Percentiles rank a stretch among this genome's conserved stretches.
These are phyloP conservation scores for Stomatorhinus ivindoensis DNA, from an alignment of 2,113 vertebrate species.

Conservation along the genomic window DNA sequence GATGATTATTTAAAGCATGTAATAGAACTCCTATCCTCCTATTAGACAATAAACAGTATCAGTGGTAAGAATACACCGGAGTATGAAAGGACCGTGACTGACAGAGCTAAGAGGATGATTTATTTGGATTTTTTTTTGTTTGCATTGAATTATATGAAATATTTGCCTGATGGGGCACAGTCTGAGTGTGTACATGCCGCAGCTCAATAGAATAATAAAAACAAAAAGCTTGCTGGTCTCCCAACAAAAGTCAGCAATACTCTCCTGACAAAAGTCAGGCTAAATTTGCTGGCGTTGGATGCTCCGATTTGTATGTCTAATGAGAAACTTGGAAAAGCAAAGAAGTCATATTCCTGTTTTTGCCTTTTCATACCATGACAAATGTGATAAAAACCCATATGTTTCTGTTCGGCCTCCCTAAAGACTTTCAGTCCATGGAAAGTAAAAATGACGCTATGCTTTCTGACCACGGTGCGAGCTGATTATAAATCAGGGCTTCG, in stretches of 20 bases:
- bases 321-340: not conserved
- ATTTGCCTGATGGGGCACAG: not conserved
- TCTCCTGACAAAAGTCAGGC: not conserved
- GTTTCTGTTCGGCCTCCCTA: not conserved
- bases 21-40: not conserved
- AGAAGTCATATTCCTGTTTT: not conserved
- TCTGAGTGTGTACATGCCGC: not conserved
- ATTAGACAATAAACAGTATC: not conserved
- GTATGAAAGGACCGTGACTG: not conserved
- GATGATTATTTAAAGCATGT: not conserved
- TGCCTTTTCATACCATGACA: not conserved
- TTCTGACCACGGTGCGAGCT: not conserved
- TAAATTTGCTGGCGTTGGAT: not conserved
- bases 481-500: not conserved
- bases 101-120: not conserved
- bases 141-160: not conserved
- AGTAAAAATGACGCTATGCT: not conserved
- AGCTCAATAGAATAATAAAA: not conserved
- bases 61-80: not conserved
- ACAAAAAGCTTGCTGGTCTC: not conserved
- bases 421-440: not conserved
- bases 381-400: not conserved
- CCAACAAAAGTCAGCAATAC: not conserved
- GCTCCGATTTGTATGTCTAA: not conserved
- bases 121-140: not conserved